These are phyloP conservation scores for Pectinophora gossypiella DNA, from an alignment of 1,140 invertebrate genomes.

Conservation along the genomic window DNA sequence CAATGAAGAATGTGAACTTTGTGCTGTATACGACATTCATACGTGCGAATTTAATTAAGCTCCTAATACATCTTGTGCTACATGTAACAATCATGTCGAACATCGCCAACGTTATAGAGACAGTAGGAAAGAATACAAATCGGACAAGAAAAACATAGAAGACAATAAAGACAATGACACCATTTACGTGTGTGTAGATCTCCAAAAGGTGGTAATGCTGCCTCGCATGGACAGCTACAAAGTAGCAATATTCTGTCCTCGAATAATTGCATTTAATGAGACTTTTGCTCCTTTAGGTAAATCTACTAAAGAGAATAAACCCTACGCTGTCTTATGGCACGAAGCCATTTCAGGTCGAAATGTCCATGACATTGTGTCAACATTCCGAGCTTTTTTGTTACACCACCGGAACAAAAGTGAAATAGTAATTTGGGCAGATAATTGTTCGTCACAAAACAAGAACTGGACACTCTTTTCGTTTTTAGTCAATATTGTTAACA, in stretches of 20 bases:
- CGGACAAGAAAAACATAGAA: no score
- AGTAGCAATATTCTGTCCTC: slow-evolving; percentile 20
- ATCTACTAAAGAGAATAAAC: slow-evolving; percentile 8
- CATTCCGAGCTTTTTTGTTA: slow-evolving; percentile 16
- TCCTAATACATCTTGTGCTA: no score
- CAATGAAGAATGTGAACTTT: slow-evolving; percentile 36
- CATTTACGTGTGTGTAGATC: slow-evolving; percentile 12
- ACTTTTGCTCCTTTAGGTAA: slow-evolving; percentile 13
- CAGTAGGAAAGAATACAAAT: no score
- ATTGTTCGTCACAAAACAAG: slow-evolving; percentile 28
- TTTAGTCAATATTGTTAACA: slow-evolving; percentile 16
- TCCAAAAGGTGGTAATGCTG: slow-evolving; percentile 47
- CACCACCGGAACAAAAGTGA: slow-evolving; percentile 16
- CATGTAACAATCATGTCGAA: no score
- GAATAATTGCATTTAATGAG: slow-evolving; percentile 13
- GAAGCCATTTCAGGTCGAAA: slow-evolving; percentile 18
- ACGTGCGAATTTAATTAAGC: no score
- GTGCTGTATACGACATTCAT: slow-evolving; percentile 31
- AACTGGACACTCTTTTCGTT: slow-evolving; percentile 31
- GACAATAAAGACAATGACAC: no score
- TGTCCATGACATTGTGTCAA: slow-evolving; percentile 22
- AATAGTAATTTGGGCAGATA: slow-evolving; percentile 33
- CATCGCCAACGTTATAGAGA: no score
- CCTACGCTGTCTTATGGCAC: slow-evolving; percentile 19
- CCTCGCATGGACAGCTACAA: slow-evolving; percentile 36